Evolutionary conservation across 2,888 invertebrate species (phyloP).

Genomic region (Caenorhabditis uteleia): DNA sequence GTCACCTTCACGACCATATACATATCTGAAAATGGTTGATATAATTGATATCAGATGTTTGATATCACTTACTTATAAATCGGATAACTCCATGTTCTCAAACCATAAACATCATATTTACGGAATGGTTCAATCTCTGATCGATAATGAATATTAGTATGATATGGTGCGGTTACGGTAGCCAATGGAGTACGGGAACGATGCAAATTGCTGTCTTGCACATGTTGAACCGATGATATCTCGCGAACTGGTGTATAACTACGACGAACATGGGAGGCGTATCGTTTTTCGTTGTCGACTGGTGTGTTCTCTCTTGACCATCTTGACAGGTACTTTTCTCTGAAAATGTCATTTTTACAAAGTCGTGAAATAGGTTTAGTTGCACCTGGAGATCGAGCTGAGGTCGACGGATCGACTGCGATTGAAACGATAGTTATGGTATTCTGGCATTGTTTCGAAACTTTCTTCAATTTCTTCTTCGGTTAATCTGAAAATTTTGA

Average conservation of each 20-base stretch:
- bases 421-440: conserved; percentile 41
- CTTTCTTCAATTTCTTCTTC: conserved; percentile 47
- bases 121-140: conserved; percentile 59
- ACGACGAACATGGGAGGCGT: conserved; percentile 58
- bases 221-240: conserved; percentile 44
- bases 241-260: conserved; percentile 68
- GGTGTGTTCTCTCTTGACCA: conserved; percentile 69
- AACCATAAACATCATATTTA: conserved; percentile 68
- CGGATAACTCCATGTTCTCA: conserved; percentile 68
- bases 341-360: conserved; percentile 18
- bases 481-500: conserved; percentile 35
- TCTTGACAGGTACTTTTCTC: conserved; percentile 64
- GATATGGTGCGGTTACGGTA: conserved; percentile 64
- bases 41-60: not conserved
- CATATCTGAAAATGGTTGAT: conserved; percentile 56
- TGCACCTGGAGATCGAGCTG: conserved; percentile 44
- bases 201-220: conserved; percentile 44
- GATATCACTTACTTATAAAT: conserved; percentile 64
- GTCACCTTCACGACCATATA: conserved; percentile 65
- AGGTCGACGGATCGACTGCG: conserved; percentile 53
- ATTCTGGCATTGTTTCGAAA: conserved; percentile 44
- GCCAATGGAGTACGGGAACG: conserved; percentile 61
- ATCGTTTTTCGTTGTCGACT: conserved; percentile 56
- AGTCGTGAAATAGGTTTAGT: not conserved
- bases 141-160: conserved; percentile 64